Base-by-base conservation (phyloP, 2,113 vertebrate species). In the Empidonax alnorum region DNA sequence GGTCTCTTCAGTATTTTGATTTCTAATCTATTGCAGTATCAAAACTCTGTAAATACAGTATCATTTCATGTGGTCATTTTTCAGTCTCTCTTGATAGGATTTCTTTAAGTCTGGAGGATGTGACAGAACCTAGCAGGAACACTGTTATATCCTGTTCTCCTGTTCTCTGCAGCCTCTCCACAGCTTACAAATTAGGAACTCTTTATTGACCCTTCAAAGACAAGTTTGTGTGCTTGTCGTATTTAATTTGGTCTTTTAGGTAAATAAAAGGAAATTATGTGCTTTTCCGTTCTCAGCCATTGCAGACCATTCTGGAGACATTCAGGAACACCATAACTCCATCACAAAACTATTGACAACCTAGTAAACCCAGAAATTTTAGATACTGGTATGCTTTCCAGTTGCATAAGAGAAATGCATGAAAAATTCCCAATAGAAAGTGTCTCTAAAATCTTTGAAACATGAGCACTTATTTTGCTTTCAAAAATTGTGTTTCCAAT, bases 291-390 rank as follows among this genome's bases (percentile, higher is more conserved):
- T 86, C 52, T 80, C 15, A 68, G 14, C 3, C 30, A 53, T 22
- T 25, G 20, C 21, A 71, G 16, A 71, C 16, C 9, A 83, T 68
- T 86, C 37, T 91, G 62, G 39, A 65, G 49, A 73, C 3, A 18
- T 9, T 63, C 20, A 37, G 24, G 10, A 79, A 20, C 8, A 14
- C 5, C 1, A 3, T 3, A 66, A 50, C 11, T 68, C 16, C 4
- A 59, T 37, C 4, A 24, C 4, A 1, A 46, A 79, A 46, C 35
- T 30, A 37, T 1, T 2, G 1, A 44, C 27, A 15, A 46, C 31
- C 21, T 62, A 74, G 10, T 37, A 84, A 78, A 61, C 3, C 3
- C 27, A 58, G 31, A 55, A 66, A 44, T 67, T 89, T 67, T 61
- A 63, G 3, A 52, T 15, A 23, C 14, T 37, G 9, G 13, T 35